phyloP scores from a whole-genome alignment of 2,113 vertebrate species.

The Phalacrocorax brasilianus region DNA sequence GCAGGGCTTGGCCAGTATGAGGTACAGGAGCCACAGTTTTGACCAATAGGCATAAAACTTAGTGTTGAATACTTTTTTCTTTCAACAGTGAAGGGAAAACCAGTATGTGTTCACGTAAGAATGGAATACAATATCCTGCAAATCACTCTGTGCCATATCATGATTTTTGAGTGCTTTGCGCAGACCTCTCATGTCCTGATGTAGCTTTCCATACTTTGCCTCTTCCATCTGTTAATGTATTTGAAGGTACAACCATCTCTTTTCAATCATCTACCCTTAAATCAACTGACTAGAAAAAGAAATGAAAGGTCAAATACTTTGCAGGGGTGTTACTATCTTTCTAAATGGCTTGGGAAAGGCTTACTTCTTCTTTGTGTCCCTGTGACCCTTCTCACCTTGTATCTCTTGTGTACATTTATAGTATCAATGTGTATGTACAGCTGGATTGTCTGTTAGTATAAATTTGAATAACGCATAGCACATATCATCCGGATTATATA shows the following conservation, averaged over 20 bases:
- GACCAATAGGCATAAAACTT: neutral
- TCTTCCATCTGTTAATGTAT: neutral
- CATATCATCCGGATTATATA: neutral
- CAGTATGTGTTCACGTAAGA: neutral
- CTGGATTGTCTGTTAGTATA: neutral
- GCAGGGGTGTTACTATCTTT: neutral
- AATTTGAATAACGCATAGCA: neutral
- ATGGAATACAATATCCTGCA: neutral
- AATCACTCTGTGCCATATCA: neutral
- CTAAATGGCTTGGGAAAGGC: neutral
- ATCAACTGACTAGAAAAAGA: neutral
- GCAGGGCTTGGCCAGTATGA: neutral
- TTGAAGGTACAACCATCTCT: neutral
- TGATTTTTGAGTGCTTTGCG: neutral
- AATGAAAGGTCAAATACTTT: neutral
- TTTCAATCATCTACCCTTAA: neutral
- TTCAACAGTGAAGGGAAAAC: neutral
- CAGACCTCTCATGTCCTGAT: neutral
- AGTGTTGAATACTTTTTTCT: neutral
- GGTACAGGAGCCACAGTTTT: neutral
- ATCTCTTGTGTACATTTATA: neutral
- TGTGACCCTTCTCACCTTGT: neutral
- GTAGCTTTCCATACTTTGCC: neutral
- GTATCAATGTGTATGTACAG: neutral
- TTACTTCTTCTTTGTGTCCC: neutral